phyloP scores from a whole-genome alignment of 1,140 invertebrate genomes.

The Drosophila guanche region DNA sequence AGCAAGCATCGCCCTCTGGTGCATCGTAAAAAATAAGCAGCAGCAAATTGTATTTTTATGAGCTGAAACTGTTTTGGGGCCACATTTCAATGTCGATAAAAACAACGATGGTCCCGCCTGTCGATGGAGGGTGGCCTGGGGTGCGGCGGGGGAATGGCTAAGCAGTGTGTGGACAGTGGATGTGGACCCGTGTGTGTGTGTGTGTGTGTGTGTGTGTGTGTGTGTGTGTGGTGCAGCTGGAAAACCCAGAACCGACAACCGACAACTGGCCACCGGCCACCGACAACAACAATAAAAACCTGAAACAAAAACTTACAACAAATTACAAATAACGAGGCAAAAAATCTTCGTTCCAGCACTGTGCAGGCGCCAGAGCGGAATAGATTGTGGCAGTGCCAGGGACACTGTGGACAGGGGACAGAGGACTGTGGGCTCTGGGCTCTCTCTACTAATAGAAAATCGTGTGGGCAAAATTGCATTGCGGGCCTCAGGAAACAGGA shows the following conservation, averaged over 20 bases:
- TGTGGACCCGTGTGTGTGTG: neutral
- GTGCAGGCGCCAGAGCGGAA: neutral
- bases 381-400: conserved; percentile 10
- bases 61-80: conserved; percentile 82
- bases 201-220: neutral
- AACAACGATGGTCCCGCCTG: conserved; percentile 53
- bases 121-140: neutral
- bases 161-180: too few relatives aligned
- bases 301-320: conserved; percentile 78
- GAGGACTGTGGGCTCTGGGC: neutral
- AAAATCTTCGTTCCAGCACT: conserved; percentile 28
- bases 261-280: conserved; percentile 22
- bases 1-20: conserved; percentile 73
- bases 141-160: neutral
- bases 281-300: conserved; percentile 73
- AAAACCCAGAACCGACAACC: conserved; percentile 24
- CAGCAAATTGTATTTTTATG: conserved; percentile 82
- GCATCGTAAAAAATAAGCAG: conserved; percentile 82
- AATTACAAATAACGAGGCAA: conserved; percentile 78
- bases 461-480: conserved; percentile 63
- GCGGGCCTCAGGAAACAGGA: conserved; percentile 30
- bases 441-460: conserved; percentile 61
- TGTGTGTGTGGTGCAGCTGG: conserved; percentile 1
- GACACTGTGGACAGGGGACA: too few relatives aligned
- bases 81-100: conserved; percentile 82